Percentiles rank a stretch among this genome's conserved stretches.
Conservation (phyloP, 2,113 vertebrate genomes). For the Brachyistius frenatus region DNA sequence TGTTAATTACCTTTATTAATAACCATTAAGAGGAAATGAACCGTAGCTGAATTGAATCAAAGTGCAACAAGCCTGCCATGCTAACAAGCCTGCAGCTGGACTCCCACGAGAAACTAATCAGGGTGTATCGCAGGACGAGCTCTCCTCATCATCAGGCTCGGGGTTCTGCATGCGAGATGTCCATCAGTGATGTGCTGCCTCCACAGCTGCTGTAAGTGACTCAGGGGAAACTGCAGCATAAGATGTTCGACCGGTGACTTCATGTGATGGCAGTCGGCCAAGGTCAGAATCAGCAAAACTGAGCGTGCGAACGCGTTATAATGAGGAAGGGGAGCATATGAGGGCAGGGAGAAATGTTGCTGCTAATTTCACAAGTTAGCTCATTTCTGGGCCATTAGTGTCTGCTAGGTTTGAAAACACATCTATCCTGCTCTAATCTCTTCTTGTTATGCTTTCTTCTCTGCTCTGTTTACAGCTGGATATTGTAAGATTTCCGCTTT, state of each 20-base stretch:
- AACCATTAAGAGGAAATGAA: slow-evolving; percentile 46
- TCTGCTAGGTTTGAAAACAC: background rate
- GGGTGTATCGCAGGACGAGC: background rate
- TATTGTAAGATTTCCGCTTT: slow-evolving; percentile 1
- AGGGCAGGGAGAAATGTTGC: background rate
- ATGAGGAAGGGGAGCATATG: background rate
- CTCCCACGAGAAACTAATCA: slow-evolving; percentile 27
- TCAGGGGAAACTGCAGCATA: slow-evolving; percentile 49
- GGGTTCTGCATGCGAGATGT: slow-evolving; percentile 15
- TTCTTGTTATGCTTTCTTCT: background rate
- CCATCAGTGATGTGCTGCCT: slow-evolving; percentile 35
- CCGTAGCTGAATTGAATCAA: slow-evolving; percentile 39
- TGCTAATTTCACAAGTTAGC: slow-evolving; percentile 15
- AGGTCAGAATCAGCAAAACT: slow-evolving; percentile 22
- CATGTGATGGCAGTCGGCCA: slow-evolving; percentile 22
- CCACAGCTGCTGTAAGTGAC: slow-evolving; percentile 52
- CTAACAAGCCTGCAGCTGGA: slow-evolving; percentile 21
- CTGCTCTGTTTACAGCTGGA: background rate
- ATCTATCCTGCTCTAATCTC: background rate
- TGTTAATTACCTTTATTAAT: slow-evolving; percentile 44
- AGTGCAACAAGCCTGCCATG: slow-evolving; percentile 25
- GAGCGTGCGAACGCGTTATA: background rate
- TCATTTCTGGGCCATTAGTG: background rate
- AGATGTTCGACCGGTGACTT: slow-evolving; percentile 42
- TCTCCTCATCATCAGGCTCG: slow-evolving; percentile 8